phyloP scores from a whole-genome alignment of 2,113 vertebrate genomes.

The Podilymbus podiceps region DNA sequence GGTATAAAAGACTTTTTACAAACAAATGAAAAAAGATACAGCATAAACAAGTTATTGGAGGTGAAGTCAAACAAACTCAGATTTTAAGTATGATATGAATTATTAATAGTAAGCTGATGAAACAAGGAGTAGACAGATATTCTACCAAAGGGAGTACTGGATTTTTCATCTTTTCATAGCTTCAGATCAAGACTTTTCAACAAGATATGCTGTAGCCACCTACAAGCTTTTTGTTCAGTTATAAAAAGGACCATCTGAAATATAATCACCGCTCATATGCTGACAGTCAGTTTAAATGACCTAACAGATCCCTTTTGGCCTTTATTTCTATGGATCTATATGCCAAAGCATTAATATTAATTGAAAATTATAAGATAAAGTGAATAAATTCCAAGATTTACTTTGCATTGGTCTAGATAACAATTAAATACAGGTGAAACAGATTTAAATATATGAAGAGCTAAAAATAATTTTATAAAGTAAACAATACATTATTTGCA shows the following conservation, averaged over 20 bases:
- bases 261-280: neutral
- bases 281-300: neutral
- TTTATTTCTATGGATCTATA: neutral
- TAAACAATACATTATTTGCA: neutral
- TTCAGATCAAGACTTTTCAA: neutral
- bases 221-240: neutral
- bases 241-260: neutral
- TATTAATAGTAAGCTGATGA: neutral
- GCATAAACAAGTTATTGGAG: neutral
- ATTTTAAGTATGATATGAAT: neutral
- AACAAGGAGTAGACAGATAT: neutral
- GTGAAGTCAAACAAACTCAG: neutral
- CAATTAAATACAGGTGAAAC: neutral
- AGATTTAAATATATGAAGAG: neutral
- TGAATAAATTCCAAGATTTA: neutral
- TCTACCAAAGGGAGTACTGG: neutral
- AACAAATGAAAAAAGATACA: neutral
- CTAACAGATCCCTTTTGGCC: neutral
- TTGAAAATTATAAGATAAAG: neutral
- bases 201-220: neutral
- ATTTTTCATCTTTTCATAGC: neutral
- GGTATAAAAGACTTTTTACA: neutral
- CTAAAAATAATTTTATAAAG: neutral
- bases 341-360: neutral
- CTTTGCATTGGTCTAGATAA: neutral